phyloP scores from a whole-genome alignment of 2,888 invertebrate genomes.

The Anarsia innoxiella region DNA sequence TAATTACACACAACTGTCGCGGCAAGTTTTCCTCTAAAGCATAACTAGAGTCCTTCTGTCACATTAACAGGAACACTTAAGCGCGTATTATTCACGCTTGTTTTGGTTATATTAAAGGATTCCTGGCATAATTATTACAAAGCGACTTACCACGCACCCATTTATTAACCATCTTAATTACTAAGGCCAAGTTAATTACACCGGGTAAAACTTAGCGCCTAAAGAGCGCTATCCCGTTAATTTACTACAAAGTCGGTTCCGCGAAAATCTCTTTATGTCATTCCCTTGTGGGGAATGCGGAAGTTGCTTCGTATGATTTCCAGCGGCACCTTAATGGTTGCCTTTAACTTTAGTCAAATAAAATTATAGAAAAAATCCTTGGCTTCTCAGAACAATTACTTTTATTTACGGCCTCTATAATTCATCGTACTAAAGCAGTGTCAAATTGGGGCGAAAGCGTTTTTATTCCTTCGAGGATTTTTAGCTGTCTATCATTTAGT shows the following conservation, averaged over 20 bases:
- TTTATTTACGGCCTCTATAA: constrained; percentile 64
- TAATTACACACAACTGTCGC: constrained; percentile 33
- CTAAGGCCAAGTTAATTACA: constrained; percentile 69
- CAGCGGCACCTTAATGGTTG: constrained; percentile 46
- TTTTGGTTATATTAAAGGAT: constrained; percentile 69
- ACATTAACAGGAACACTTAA: constrained; percentile 49
- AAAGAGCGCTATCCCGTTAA: constrained; percentile 63
- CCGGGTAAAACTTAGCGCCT: constrained; percentile 64
- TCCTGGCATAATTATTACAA: constrained; percentile 66
- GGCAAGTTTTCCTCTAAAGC: constrained; percentile 38
- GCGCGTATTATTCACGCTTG: constrained; percentile 49
- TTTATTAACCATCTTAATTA: constrained; percentile 73
- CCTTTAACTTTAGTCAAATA: constrained; percentile 55
- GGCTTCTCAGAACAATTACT: constrained; percentile 61
- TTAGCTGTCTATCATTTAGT: constrained; percentile 7
- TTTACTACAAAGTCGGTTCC: constrained; percentile 50
- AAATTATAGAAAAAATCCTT: constrained; percentile 63
- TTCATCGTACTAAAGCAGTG: constrained; percentile 58
- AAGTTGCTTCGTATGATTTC: constrained; percentile 45
- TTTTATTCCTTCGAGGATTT: constrained; percentile 33
- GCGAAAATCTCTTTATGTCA: constrained; percentile 56
- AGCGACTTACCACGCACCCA: constrained; percentile 66
- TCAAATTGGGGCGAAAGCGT: constrained; percentile 43
- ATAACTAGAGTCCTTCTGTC: constrained; percentile 43
- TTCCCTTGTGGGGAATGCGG: constrained; percentile 40